phyloP scores from a whole-genome alignment of 2,888 invertebrate genomes.

The Euplagia quadripunctaria region DNA sequence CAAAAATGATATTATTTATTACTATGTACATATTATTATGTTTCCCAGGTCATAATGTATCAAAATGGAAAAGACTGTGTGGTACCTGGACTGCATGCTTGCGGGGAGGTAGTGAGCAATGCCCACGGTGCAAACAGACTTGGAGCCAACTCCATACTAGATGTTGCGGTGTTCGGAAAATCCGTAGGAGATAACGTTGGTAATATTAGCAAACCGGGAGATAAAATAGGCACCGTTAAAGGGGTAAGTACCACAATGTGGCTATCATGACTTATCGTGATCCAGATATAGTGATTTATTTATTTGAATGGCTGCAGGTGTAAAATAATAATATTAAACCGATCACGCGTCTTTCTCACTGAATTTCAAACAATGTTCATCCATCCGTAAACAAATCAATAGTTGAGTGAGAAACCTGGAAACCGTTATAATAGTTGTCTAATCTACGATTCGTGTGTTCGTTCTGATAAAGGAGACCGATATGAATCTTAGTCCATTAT shows the following conservation, averaged over 20 bases:
- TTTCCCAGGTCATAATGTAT: slow-evolving; percentile 86
- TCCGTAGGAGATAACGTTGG: slow-evolving; percentile 96
- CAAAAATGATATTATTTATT: too few species aligned
- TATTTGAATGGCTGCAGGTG: too few species aligned
- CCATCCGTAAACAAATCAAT: too few species aligned
- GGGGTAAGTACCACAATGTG: slow-evolving; percentile 87
- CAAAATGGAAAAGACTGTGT: slow-evolving; percentile 88
- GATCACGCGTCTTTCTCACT: too few species aligned
- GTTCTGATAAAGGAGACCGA: too few species aligned
- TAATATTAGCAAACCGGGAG: slow-evolving; percentile 93
- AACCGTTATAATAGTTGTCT: too few species aligned
- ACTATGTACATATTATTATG: neutral
- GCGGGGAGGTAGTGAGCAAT: slow-evolving; percentile 97
- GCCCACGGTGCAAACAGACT: slow-evolving; percentile 99
- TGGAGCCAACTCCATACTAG: slow-evolving; percentile 98
- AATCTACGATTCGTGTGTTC: too few species aligned
- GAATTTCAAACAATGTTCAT: too few species aligned
- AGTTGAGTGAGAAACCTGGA: too few species aligned
- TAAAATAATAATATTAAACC: too few species aligned
- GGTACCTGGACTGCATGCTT: slow-evolving; percentile 96
- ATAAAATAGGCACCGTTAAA: slow-evolving; percentile 89
- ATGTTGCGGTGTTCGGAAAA: slow-evolving; percentile 98
- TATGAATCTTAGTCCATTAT: too few species aligned
- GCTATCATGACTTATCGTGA: neutral
- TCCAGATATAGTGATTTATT: neutral